A percentile compares a stretch with the other conserved stretches of the same genome.
Conservation (phyloP, 1,140 invertebrate genomes). For the Sinella curviseta region DNA sequence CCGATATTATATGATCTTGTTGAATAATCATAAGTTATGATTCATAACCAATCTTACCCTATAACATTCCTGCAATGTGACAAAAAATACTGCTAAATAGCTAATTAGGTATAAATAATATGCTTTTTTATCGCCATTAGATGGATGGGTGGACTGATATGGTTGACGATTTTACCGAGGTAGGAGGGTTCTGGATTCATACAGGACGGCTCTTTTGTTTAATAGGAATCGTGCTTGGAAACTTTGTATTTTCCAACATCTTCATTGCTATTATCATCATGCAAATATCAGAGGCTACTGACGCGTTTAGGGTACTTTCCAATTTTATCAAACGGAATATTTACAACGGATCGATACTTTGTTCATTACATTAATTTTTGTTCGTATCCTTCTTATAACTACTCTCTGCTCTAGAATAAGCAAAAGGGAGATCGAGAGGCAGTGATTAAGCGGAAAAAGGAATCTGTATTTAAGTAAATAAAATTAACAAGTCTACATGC, state of each 20-base stretch:
- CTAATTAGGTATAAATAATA: too few relatives aligned
- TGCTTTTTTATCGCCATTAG: too few relatives aligned
- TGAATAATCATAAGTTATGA: too few relatives aligned
- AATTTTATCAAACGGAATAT: too few relatives aligned
- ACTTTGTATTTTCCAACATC: constrained; percentile 52
- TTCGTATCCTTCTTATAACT: too few relatives aligned
- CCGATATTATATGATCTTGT: too few relatives aligned
- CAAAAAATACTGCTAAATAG: too few relatives aligned
- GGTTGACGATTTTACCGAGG: background rate
- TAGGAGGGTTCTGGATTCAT: background rate
- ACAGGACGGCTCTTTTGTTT: constrained; percentile 38
- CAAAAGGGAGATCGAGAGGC: constrained; percentile 26
- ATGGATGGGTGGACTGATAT: constrained; percentile 33
- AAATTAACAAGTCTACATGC: background rate
- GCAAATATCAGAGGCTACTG: constrained; percentile 53
- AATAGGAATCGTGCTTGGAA: constrained; percentile 50
- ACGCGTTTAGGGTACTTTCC: constrained; percentile 42
- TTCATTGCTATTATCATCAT: constrained; percentile 53
- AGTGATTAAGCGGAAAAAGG: constrained; percentile 37
- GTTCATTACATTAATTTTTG: too few relatives aligned
- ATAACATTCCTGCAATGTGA: too few relatives aligned
- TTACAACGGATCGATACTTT: too few relatives aligned
- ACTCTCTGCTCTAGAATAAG: too few relatives aligned
- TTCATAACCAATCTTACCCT: too few relatives aligned
- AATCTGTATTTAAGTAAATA: constrained; percentile 41